These are phyloP conservation scores for Heliocidaris erythrogramma DNA, from an alignment of 35 echinoderm and acorn worm species.

Conservation along the genomic window DNA sequence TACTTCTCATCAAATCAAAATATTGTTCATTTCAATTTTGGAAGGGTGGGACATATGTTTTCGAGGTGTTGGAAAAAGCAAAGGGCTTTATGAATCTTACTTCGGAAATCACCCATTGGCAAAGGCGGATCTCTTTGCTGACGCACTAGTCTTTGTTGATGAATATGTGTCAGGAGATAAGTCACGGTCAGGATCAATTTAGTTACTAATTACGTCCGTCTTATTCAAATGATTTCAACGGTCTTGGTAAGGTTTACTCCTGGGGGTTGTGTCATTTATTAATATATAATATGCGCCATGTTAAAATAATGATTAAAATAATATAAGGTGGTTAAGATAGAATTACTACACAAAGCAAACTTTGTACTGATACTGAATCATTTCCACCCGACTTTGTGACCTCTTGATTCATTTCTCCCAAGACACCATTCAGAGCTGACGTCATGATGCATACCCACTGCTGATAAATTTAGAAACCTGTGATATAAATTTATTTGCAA, in stretches of 20 bases:
- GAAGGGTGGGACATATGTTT: not conserved
- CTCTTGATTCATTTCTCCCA: not conserved
- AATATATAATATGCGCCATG: no score
- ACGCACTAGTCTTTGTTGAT: not conserved
- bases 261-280: no score
- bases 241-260: no score
- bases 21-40: no score
- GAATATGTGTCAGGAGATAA: not conserved
- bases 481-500: no score
- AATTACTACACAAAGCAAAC: no score
- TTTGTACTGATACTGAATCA: not conserved
- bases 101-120: not conserved
- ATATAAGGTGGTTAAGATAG: no score
- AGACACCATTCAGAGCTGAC: not conserved
- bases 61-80: not conserved
- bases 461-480: no score
- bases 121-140: not conserved
- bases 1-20: no score
- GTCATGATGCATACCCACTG: not conserved
- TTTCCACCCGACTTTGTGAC: not conserved
- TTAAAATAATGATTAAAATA: not conserved
- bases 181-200: not conserved
- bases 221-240: not conserved
- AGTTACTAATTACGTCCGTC: conserved; percentile 8
- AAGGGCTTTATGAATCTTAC: not conserved